Conservation (phyloP, 2,113 vertebrate species). For the Poicephalus meyeri region DNA sequence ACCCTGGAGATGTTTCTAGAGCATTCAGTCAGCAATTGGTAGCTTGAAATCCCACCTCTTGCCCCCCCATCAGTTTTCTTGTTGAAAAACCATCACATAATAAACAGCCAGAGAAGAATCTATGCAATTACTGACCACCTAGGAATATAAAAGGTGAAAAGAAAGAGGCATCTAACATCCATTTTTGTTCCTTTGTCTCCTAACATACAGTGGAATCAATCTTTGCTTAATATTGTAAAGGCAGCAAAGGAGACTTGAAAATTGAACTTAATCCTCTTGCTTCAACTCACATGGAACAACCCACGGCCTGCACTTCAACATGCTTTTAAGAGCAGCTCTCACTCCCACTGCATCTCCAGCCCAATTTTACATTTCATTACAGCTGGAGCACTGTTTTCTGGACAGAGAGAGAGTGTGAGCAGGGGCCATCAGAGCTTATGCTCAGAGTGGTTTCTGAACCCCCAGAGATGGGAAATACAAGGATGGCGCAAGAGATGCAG, state of each 20-base stretch:
- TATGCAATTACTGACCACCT: not conserved
- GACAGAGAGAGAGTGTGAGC: not conserved
- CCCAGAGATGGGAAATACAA: not conserved
- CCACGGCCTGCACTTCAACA: not conserved
- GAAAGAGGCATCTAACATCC: not conserved
- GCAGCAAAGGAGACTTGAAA: conserved; percentile 31
- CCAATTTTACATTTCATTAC: not conserved
- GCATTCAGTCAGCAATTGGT: not conserved
- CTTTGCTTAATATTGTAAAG: not conserved
- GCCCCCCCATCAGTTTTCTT: not conserved
- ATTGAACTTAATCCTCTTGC: conserved; percentile 34
- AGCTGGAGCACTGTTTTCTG: not conserved
- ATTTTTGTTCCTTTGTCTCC: not conserved
- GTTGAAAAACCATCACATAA: conserved; percentile 1
- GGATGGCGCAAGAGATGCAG: not conserved
- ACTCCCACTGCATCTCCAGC: not conserved
- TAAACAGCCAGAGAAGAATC: not conserved
- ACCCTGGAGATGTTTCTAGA: not conserved
- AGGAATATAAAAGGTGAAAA: conserved; percentile 22
- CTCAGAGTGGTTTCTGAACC: not conserved
- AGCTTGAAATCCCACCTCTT: not conserved
- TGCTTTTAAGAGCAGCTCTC: not conserved
- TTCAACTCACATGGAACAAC: not conserved
- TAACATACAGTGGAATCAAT: not conserved
- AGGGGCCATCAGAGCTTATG: not conserved